These are phyloP conservation scores for Pogona vitticeps DNA, from an alignment of 2,113 vertebrate species.

Conservation along the genomic window DNA sequence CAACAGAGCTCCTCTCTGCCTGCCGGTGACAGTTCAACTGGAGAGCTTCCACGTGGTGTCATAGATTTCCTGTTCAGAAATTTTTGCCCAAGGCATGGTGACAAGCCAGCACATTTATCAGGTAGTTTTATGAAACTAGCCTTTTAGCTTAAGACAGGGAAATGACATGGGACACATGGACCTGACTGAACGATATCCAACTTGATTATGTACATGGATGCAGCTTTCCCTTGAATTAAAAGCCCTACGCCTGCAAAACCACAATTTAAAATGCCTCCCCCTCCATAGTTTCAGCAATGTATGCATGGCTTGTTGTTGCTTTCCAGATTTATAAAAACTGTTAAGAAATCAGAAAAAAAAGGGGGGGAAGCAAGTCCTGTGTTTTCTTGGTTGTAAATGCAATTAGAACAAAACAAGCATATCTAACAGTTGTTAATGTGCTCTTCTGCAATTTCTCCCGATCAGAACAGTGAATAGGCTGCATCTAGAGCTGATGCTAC, in stretches of 20 bases:
- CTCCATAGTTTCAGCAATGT: background rate
- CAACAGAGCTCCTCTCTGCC: constrained; percentile 1
- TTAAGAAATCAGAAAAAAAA: too few relatives aligned
- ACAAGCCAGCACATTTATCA: too few relatives aligned
- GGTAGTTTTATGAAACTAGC: background rate
- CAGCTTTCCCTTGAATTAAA: background rate
- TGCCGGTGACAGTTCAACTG: background rate
- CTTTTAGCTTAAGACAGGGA: background rate
- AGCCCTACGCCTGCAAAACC: background rate
- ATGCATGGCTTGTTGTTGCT: too few relatives aligned
- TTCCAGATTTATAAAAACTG: too few relatives aligned
- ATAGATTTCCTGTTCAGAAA: background rate
- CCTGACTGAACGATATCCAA: background rate
- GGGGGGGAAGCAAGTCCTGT: too few relatives aligned
- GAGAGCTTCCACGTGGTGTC: background rate
- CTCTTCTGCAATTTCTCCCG: background rate
- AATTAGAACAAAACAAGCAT: background rate
- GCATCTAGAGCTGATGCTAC: background rate
- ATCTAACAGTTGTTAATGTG: background rate
- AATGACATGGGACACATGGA: background rate
- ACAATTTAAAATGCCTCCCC: background rate
- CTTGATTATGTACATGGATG: background rate
- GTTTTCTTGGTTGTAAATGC: background rate
- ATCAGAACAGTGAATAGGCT: background rate
- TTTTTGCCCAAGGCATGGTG: too few relatives aligned